These are phyloP conservation scores for Leptogaster cylindrica DNA, from an alignment of 2,888 invertebrate species.

Conservation along the genomic window DNA sequence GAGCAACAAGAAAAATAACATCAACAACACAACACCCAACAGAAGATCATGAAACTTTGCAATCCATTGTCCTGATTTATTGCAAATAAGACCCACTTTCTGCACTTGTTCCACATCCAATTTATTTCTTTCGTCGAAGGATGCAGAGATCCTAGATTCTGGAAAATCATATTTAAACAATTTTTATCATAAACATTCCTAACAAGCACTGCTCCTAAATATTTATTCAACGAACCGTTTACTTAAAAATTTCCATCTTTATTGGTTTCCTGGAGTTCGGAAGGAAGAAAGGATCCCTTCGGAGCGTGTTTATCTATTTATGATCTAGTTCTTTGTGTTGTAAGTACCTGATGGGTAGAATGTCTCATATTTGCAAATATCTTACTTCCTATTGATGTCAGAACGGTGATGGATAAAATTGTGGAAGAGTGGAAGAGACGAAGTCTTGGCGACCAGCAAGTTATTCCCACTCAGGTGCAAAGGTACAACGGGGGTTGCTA, in stretches of 20 bases:
- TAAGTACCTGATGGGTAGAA: conserved; percentile 34
- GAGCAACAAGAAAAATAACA: too few species aligned
- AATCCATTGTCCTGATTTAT: neutral
- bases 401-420: too few species aligned
- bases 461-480: too few species aligned
- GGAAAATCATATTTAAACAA: conserved; percentile 14
- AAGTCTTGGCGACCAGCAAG: too few species aligned
- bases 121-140: neutral
- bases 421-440: too few species aligned
- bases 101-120: neutral
- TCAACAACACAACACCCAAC: too few species aligned
- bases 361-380: conserved; percentile 23
- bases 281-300: neutral
- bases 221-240: conserved; percentile 3
- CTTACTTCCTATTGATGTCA: neutral
- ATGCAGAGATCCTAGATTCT: neutral
- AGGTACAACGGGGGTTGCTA: too few species aligned
- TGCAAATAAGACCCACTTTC: neutral
- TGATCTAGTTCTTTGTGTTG: conserved; percentile 7
- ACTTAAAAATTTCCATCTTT: conserved; percentile 38
- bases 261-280: neutral
- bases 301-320: conserved; percentile 34
- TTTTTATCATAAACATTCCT: conserved; percentile 4
- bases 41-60: too few species aligned
- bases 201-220: conserved; percentile 5